Base-by-base conservation (phyloP, 2,797 vertebrate genomes). In the Hipposideros larvatus region DNA sequence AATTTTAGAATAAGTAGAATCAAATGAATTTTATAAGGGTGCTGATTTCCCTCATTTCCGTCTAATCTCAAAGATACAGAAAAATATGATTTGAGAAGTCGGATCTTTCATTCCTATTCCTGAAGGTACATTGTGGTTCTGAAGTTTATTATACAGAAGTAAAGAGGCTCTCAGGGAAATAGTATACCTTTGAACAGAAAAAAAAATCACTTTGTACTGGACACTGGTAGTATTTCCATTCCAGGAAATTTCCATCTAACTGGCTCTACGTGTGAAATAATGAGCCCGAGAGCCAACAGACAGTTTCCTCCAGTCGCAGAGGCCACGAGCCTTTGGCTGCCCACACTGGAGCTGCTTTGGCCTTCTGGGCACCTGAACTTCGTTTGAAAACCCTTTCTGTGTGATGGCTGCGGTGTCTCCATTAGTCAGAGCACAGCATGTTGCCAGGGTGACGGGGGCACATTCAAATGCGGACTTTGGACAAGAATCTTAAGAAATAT, bases 221-320 rank as follows among this genome's bases (percentile, higher is more conserved):
- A 91, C 84, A 77, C 28, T 77, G 80, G 24, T 71, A 59, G n/a
- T 61, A 55, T 90, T 94, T 90, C 8, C 26, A 2, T 78, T 95
- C n/a, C 82, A 84, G 59, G 31, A 78, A 94, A 84, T 46, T 65
- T 93, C 59, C 94, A 88, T 90, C 41, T 31, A 74, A 31, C 77
- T 87, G 48, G 16, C 22, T 91, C 11, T 90, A 4, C 83, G 26
- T 70, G 61, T 91, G 78, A 95, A 86, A 94, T 85, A 94, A 96
- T 86, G 77, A 95, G 59, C 70, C 6, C 11, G 26, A 70, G 26
- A 86, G 43, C 96, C 85, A 96, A 89, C 48, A 86, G 73, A 89
- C 31, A 46, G 31, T 92, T 80, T 93, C 46, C 48, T 85, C 37
- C 26, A 87, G 34, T 37, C 86, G 85, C 90, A 96, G 94, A 93